phyloP scores from a whole-genome alignment of 1,140 invertebrate genomes.

The Semibalanus balanoides region DNA sequence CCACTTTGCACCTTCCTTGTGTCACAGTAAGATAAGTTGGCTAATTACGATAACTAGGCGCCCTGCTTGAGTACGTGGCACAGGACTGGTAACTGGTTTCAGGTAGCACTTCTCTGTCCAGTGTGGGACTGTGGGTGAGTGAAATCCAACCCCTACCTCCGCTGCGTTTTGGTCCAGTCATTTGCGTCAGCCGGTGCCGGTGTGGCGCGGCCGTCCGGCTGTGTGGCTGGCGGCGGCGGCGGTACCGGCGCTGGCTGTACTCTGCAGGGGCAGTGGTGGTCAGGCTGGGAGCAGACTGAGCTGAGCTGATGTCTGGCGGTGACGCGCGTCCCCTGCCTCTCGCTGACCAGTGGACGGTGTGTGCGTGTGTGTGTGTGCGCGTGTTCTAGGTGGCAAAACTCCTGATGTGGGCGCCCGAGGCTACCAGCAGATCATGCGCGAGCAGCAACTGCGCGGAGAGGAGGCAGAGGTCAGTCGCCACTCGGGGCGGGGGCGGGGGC shows the following conservation, averaged over 20 bases:
- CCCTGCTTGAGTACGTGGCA: no score
- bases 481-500: constrained; percentile 6
- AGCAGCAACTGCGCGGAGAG: constrained; percentile 74
- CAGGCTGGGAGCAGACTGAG: constrained; percentile 6
- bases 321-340: background rate
- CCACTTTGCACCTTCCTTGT: no score
- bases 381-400: constrained; percentile 79
- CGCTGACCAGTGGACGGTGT: background rate
- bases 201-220: background rate
- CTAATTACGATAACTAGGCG: no score
- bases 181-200: no score
- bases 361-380: background rate
- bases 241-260: no score
- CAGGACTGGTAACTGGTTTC: no score
- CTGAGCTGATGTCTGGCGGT: background rate
- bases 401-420: constrained; percentile 86
- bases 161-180: no score
- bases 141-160: no score
- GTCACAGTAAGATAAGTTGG: no score
- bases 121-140: no score
- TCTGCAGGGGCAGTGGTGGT: constrained; percentile 12
- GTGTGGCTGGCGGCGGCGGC: constrained; percentile 18
- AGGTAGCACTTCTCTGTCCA: no score
- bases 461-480: constrained; percentile 55
- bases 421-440: constrained; percentile 94